phyloP scores from a whole-genome alignment of 2,888 invertebrate species.

The Lepidochitona cinerea region DNA sequence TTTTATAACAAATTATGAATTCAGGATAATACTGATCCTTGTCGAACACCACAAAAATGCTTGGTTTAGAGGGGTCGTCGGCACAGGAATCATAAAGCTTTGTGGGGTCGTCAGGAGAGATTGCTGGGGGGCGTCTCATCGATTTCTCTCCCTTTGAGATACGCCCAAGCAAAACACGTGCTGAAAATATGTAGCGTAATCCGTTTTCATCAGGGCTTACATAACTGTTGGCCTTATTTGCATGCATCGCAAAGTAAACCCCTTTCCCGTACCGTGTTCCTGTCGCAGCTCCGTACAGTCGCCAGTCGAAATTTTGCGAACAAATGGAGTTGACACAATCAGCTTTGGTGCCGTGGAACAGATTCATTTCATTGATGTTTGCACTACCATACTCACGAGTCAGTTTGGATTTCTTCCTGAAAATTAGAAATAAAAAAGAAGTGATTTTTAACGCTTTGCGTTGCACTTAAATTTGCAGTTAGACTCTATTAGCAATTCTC shows the following conservation, averaged over 20 bases:
- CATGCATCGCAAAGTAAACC: slow-evolving; percentile 48
- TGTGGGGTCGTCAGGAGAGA: not conserved
- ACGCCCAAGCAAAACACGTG: not conserved
- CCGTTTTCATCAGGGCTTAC: slow-evolving; percentile 30
- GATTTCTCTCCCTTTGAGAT: not conserved
- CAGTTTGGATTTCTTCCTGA: slow-evolving; percentile 31
- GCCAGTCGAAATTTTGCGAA: slow-evolving; percentile 43
- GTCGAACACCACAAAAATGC: not conserved
- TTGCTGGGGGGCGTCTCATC: not conserved
- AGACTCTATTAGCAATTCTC: too few species aligned
- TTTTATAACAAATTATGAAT: not conserved
- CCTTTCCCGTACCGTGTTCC: slow-evolving; percentile 49
- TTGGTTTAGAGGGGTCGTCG: not conserved
- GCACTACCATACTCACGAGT: slow-evolving; percentile 36
- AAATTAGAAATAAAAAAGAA: slow-evolving; percentile 14
- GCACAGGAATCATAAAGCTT: not conserved
- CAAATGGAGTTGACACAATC: slow-evolving; percentile 37
- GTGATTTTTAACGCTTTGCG: slow-evolving; percentile 37
- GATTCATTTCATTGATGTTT: slow-evolving; percentile 36
- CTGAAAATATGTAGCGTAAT: not conserved
- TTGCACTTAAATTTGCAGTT: too few species aligned
- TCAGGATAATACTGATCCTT: not conserved
- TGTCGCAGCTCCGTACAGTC: slow-evolving; percentile 42
- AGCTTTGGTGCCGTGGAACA: slow-evolving; percentile 44
- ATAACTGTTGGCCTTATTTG: slow-evolving; percentile 47